A percentile compares a stretch with the other conserved stretches of the same genome.
Evolutionary conservation across 2,113 vertebrate genomes (phyloP).

Genomic region (Numida meleagris): DNA sequence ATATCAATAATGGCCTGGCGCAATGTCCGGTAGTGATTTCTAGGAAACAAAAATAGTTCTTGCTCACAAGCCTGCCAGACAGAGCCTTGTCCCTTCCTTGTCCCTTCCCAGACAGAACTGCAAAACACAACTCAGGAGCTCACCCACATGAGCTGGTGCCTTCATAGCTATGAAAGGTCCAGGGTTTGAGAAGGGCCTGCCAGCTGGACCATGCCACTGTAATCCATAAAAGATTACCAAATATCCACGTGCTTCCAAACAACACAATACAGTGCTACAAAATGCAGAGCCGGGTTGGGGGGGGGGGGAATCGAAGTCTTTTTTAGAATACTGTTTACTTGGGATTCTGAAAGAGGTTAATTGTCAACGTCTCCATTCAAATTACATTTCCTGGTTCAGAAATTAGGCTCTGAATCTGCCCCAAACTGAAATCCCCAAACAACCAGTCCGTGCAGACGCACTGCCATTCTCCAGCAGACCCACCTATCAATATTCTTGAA

Average conservation of each 20-base stretch:
- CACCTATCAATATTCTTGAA: slow-evolving; percentile 96
- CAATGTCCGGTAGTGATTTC: slow-evolving; percentile 91
- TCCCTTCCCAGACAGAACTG: accelerated
- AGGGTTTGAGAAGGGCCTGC: background rate
- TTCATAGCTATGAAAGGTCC: background rate
- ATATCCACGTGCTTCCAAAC: background rate
- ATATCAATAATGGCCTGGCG: slow-evolving; percentile 97
- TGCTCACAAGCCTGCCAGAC: background rate
- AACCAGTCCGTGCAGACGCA: background rate
- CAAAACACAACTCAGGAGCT: background rate
- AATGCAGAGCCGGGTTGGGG: background rate
- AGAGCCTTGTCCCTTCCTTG: background rate
- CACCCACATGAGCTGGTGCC: background rate
- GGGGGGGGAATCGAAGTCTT: background rate
- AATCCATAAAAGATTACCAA: background rate
- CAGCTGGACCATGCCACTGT: background rate
- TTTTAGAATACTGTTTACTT: background rate
- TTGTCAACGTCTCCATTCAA: background rate
- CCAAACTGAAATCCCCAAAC: background rate
- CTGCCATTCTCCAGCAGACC: background rate
- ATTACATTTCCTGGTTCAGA: background rate
- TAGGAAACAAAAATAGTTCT: slow-evolving; percentile 58
- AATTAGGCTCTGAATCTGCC: background rate
- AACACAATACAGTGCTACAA: background rate
- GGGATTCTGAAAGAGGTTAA: background rate